Evolutionary conservation across 2,888 invertebrate species (phyloP).

Genomic region (Sarcophaga caerulescens): DNA sequence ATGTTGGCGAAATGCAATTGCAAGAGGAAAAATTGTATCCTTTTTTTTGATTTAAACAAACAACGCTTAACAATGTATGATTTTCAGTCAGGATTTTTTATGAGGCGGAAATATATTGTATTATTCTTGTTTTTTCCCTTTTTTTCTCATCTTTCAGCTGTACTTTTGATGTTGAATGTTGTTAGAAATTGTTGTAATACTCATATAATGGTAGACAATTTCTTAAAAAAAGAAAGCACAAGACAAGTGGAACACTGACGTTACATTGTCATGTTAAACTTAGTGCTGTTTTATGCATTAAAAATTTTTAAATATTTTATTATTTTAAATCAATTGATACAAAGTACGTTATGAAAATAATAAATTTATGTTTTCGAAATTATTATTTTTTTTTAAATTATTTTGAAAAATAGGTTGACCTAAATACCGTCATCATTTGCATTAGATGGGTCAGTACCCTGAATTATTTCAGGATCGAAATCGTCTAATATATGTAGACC

Average conservation of each 20-base stretch:
- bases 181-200: neutral
- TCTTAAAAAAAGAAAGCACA: neutral
- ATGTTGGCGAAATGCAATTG: neutral
- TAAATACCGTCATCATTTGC: too few species aligned
- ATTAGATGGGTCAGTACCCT: too few species aligned
- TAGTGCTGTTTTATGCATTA: neutral
- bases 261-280: slow-evolving; percentile 47
- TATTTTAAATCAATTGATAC: too few species aligned
- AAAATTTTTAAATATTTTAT: too few species aligned
- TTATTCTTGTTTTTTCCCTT: neutral
- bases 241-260: slow-evolving; percentile 4
- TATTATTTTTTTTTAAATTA: too few species aligned
- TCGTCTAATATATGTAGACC: too few species aligned
- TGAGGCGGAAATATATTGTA: slow-evolving; percentile 51
- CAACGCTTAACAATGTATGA: slow-evolving; percentile 34
- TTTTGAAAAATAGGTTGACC: too few species aligned
- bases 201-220: slow-evolving; percentile 47
- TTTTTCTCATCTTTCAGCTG: neutral
- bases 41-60: slow-evolving; percentile 39
- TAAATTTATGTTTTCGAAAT: too few species aligned
- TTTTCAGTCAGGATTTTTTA: slow-evolving; percentile 45
- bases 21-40: neutral
- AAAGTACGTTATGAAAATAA: too few species aligned
- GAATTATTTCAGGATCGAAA: too few species aligned
- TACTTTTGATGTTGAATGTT: neutral